phyloP scores from a whole-genome alignment of 2,888 invertebrate genomes.

The Melipona bicolor region DNA sequence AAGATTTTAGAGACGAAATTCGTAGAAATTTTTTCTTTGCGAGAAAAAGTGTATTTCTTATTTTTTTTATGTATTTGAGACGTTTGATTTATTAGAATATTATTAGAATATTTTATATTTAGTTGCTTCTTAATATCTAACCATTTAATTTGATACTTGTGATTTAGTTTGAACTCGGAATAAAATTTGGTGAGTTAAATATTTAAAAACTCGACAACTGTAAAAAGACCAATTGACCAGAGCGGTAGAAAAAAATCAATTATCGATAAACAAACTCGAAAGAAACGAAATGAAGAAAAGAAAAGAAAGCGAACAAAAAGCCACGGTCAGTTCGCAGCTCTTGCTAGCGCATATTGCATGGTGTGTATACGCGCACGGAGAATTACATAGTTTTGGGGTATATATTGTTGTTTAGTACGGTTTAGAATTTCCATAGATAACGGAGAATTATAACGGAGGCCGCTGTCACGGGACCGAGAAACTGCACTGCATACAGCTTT shows the following conservation, averaged over 20 bases:
- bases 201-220: neutral
- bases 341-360: slow-evolving; percentile 73
- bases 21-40: neutral
- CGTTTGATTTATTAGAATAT: neutral
- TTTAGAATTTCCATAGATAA: slow-evolving; percentile 84
- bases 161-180: neutral
- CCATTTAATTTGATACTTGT: neutral
- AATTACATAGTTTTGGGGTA: slow-evolving; percentile 82
- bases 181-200: neutral
- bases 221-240: too few species aligned
- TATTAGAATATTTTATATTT: neutral
- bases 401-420: slow-evolving; percentile 82
- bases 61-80: too few species aligned
- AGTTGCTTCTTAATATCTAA: neutral
- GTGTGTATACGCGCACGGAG: slow-evolving; percentile 71
- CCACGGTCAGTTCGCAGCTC: slow-evolving; percentile 59
- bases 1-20: neutral
- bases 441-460: slow-evolving; percentile 81
- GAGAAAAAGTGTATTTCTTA: neutral
- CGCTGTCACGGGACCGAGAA: slow-evolving; percentile 76
- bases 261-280: neutral
- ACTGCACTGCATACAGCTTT: slow-evolving; percentile 69
- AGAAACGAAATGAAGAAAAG: neutral
- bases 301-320: slow-evolving; percentile 58
- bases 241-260: neutral